These are phyloP conservation scores for Typhlichthys subterraneus DNA, from an alignment of 2,797 vertebrate species.

Conservation along the genomic window DNA sequence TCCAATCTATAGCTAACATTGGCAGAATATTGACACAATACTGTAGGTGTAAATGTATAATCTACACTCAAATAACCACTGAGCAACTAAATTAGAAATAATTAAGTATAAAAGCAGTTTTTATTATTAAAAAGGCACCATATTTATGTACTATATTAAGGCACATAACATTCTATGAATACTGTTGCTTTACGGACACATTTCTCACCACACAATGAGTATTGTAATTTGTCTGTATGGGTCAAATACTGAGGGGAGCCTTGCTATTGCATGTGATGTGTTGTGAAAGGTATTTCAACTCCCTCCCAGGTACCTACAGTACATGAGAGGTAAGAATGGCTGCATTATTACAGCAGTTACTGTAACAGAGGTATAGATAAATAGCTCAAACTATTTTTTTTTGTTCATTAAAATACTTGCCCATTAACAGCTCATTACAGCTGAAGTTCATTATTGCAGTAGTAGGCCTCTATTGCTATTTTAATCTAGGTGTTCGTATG, in stretches of 20 bases:
- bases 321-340: conserved; percentile 39
- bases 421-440: conserved; percentile 18
- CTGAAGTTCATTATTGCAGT: neutral
- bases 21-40: neutral
- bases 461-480: too few species aligned
- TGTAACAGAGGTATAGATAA: conserved; percentile 33
- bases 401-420: conserved; percentile 11
- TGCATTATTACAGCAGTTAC: conserved; percentile 37
- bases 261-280: conserved; percentile 54
- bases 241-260: conserved; percentile 42
- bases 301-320: conserved; percentile 45
- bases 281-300: conserved; percentile 40
- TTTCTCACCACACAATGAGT: conserved; percentile 44
- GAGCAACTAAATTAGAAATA: too few species aligned
- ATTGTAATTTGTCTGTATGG: conserved; percentile 56
- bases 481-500: too few species aligned
- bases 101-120: neutral
- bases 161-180: conserved; percentile 35
- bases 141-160: neutral
- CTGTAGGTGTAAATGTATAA: too few species aligned
- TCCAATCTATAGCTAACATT: conserved; percentile 19
- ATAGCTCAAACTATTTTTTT: conserved; percentile 2
- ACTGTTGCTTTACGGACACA: conserved; percentile 43
- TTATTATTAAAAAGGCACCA: too few species aligned
- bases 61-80: neutral